These are phyloP conservation scores for Ptychodera flava DNA, from an alignment of 35 echinoderm and acorn worm species.

Conservation along the genomic window DNA sequence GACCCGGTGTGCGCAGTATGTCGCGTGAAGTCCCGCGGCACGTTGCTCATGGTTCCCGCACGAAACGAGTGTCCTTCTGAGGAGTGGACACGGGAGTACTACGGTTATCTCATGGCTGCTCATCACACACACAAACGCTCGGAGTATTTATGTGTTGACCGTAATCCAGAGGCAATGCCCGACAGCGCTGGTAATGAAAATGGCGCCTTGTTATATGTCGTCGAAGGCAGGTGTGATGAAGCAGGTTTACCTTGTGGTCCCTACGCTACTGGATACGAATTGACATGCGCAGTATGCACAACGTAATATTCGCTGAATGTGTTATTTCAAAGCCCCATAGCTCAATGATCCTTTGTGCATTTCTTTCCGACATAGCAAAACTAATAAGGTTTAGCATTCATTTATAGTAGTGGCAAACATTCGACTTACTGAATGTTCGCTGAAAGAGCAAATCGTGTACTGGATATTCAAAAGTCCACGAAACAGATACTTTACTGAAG, in stretches of 20 bases:
- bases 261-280: conserved; percentile 24
- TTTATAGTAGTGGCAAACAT: too few relatives aligned
- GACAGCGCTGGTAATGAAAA: neutral
- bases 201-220: conserved; percentile 25
- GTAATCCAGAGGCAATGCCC: neutral
- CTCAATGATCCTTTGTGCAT: too few relatives aligned
- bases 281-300: conserved; percentile 33
- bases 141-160: conserved; percentile 6
- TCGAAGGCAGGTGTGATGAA: conserved; percentile 15
- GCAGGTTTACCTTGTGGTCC: conserved; percentile 36
- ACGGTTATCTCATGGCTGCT: neutral
- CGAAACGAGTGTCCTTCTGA: neutral
- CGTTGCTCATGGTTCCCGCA: neutral
- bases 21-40: neutral
- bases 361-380: too few relatives aligned
- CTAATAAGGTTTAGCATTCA: too few relatives aligned
- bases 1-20: neutral
- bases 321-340: too few relatives aligned
- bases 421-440: too few relatives aligned
- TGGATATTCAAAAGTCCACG: too few relatives aligned
- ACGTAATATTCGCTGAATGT: too few relatives aligned
- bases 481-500: too few relatives aligned
- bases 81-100: too few relatives aligned
- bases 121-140: neutral
- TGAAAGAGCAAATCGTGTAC: too few relatives aligned